Base-by-base conservation (phyloP, 2,797 vertebrate species). In the Pipistrellus kuhlii region DNA sequence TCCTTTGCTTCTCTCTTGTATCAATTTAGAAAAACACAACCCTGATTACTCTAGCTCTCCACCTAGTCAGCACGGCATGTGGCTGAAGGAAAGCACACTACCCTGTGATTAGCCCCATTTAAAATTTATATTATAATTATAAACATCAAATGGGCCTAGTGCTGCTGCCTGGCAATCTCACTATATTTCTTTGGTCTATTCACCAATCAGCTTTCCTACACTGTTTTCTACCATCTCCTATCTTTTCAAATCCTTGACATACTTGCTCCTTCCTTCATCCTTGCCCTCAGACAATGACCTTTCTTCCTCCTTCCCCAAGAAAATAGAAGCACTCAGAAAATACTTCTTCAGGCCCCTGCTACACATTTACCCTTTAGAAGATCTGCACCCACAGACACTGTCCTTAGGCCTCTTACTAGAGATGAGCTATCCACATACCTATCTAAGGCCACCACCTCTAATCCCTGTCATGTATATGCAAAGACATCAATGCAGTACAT, bases 1-100 rank as follows among this genome's bases (percentile, higher is more conserved):
- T 57, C 18, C 14, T 82, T 57, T 80, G 18, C 9, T 35, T 51
- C n/a, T 68, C 44, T 75, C 73, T 80, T 32, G 12, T 10, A 32
- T 73, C 20, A 46, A 48, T 32, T 88, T 85, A 75, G 41, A 73
- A 38, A 92, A 90, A 55, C 38, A 78, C 64, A 88, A n/a, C 21
- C 18, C 75, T 64, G 35, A 57, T 69, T 78, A 38, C 59, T 68
- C 68, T 73, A 51, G 89, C 46, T 73, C 57, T 75, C 64, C 7
- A 4, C 44, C 51, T 84, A 25, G 46, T 48, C 48, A 41, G 25
- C 27, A 84, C 3, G 64, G 41, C 48, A 68, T 64, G 44, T 62
- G 69, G 53, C 44, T 85, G 57, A 85, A 77, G 57, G 27, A 72
- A 90, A 84, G 9, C 68, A 55, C n/a, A 8, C n/a, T 46, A 48